Conservation (phyloP, 2,888 invertebrate genomes). For the Drosophila incognita region DNA sequence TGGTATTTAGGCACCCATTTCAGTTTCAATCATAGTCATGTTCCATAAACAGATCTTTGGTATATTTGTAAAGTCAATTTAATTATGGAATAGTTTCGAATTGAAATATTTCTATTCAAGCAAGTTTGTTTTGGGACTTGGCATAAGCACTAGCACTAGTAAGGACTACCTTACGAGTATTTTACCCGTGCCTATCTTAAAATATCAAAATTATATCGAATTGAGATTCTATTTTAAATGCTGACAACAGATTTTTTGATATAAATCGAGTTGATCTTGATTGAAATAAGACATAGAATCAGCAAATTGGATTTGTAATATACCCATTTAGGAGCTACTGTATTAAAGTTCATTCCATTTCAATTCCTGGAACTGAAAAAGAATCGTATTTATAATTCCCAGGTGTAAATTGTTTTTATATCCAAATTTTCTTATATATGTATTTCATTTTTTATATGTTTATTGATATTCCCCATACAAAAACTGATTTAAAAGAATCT, state of each 20-base stretch:
- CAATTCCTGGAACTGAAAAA: background rate
- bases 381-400: background rate
- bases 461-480: background rate
- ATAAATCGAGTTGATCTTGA: too few relatives aligned
- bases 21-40: background rate
- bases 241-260: too few relatives aligned
- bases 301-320: background rate
- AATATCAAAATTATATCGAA: too few relatives aligned
- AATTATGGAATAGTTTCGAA: background rate
- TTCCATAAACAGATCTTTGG: too few relatives aligned
- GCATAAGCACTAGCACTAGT: too few relatives aligned
- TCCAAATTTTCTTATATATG: background rate
- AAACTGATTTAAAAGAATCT: background rate
- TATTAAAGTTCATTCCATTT: background rate
- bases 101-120: background rate
- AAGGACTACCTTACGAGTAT: too few relatives aligned
- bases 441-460: accelerated
- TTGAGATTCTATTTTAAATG: too few relatives aligned
- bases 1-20: background rate
- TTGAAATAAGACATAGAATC: background rate
- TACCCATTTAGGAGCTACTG: too few relatives aligned
- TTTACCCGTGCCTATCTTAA: too few relatives aligned
- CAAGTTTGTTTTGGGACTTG: too few relatives aligned
- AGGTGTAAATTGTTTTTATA: background rate
- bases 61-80: too few relatives aligned